phyloP scores from a whole-genome alignment of 2,888 invertebrate genomes.

The Apamea anceps region DNA sequence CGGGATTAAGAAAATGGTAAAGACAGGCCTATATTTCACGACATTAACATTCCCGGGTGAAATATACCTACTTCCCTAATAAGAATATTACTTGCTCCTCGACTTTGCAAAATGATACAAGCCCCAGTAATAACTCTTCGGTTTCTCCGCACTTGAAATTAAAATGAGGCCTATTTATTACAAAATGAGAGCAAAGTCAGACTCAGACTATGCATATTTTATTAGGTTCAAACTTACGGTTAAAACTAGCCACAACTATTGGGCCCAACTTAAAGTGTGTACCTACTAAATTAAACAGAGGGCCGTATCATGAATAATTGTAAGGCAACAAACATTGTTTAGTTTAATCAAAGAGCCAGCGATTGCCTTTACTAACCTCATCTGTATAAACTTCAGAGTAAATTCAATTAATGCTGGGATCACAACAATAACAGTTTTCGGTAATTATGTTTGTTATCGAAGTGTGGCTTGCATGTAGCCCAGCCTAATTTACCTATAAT shows the following conservation, averaged over 20 bases:
- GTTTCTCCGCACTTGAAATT: slow-evolving; percentile 44
- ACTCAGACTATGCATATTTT: slow-evolving; percentile 39
- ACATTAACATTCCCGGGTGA: slow-evolving; percentile 17
- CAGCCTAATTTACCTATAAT: slow-evolving; percentile 70
- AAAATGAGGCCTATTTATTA: slow-evolving; percentile 48
- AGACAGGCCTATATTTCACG: slow-evolving; percentile 3
- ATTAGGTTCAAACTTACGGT: slow-evolving; percentile 41
- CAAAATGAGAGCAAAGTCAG: slow-evolving; percentile 21
- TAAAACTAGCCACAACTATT: slow-evolving; percentile 49
- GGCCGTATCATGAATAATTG: slow-evolving; percentile 81
- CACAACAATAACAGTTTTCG: slow-evolving; percentile 87
- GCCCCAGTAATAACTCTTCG: slow-evolving; percentile 38
- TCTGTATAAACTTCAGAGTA: slow-evolving; percentile 86
- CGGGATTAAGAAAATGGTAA: slow-evolving; percentile 4
- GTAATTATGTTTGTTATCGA: slow-evolving; percentile 84
- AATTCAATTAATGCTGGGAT: slow-evolving; percentile 87
- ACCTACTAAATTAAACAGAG: slow-evolving; percentile 70
- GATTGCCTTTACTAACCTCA: slow-evolving; percentile 84
- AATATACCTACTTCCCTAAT: slow-evolving; percentile 39
- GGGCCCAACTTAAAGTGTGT: slow-evolving; percentile 65
- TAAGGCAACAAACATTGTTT: slow-evolving; percentile 84
- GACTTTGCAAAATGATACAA: slow-evolving; percentile 38
- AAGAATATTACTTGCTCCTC: slow-evolving; percentile 35
- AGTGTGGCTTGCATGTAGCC: slow-evolving; percentile 70
- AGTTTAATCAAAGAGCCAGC: slow-evolving; percentile 86